Conservation (phyloP, 2,113 vertebrate species). For the Onychostruthus taczanowskii region DNA sequence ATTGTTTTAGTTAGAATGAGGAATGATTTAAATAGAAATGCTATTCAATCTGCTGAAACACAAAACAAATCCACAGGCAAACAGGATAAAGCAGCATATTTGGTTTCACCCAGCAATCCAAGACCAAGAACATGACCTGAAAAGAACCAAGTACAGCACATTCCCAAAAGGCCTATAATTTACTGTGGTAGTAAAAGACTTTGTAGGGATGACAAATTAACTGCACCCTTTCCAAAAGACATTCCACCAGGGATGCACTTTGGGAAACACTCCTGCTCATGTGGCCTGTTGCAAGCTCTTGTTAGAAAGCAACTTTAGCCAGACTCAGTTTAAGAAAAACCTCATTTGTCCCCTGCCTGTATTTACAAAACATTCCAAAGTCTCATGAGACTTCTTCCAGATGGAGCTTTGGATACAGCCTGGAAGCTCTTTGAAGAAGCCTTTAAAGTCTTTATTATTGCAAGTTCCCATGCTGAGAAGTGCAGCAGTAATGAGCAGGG, state of each 20-base stretch:
- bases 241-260: background rate
- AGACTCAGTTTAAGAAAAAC: background rate
- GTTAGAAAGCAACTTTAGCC: conserved; percentile 13
- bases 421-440: conserved; percentile 37
- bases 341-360: conserved; percentile 21
- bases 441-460: background rate
- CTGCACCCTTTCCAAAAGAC: background rate
- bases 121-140: conserved; percentile 3
- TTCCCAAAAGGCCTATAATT: conserved; percentile 17
- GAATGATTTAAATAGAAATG: conserved; percentile 35
- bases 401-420: conserved; percentile 5
- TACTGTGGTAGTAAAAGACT: background rate
- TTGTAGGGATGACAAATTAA: conserved; percentile 25
- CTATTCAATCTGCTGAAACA: conserved; percentile 2
- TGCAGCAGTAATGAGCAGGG: background rate
- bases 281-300: background rate
- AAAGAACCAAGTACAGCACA: conserved; percentile 20
- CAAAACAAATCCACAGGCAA: conserved; percentile 10
- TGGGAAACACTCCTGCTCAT: background rate
- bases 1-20: conserved; percentile 31
- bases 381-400: conserved; percentile 33
- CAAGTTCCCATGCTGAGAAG: background rate
- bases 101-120: background rate
- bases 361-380: conserved; percentile 41
- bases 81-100: background rate